phyloP scores from a whole-genome alignment of 1,140 invertebrate genomes.

The Drosophila littoralis region DNA sequence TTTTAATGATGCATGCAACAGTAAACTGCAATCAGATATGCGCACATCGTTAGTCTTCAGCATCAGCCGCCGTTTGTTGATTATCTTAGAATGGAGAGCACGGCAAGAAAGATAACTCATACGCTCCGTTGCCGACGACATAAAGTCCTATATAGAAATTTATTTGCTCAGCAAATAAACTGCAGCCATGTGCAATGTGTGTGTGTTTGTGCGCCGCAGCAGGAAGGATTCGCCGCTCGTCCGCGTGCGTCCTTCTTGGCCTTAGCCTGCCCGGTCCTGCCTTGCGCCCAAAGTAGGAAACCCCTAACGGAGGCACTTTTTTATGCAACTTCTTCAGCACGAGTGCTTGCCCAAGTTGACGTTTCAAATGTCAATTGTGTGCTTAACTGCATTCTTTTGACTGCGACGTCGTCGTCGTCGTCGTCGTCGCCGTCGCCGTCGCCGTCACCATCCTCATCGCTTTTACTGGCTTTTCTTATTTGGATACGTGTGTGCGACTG shows the following conservation, averaged over 20 bases:
- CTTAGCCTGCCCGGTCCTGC: slow-evolving; percentile 12
- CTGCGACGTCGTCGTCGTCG: slow-evolving; percentile 43
- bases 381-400: slow-evolving; percentile 84
- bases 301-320: slow-evolving; percentile 81
- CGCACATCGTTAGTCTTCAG: slow-evolving; percentile 83
- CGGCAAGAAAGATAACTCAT: slow-evolving; percentile 78
- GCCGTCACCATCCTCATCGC: not conserved
- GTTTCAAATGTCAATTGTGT: slow-evolving; percentile 84
- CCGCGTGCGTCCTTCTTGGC: slow-evolving; percentile 28
- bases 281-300: slow-evolving; percentile 48
- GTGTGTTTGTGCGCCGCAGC: slow-evolving; percentile 27
- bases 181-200: slow-evolving; percentile 44
- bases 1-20: slow-evolving; percentile 83
- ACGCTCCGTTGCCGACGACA: slow-evolving; percentile 61
- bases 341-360: slow-evolving; percentile 82
- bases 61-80: slow-evolving; percentile 82
- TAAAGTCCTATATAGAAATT: slow-evolving; percentile 68
- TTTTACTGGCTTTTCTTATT: slow-evolving; percentile 69
- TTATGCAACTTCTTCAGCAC: slow-evolving; percentile 82
- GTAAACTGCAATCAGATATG: slow-evolving; percentile 83
- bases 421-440: slow-evolving; percentile 5
- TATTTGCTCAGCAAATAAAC: slow-evolving; percentile 81
- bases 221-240: slow-evolving; percentile 7
- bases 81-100: slow-evolving; percentile 79
- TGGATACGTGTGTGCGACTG: slow-evolving; percentile 27